A percentile compares a stretch with the other conserved stretches of the same genome.
These are phyloP conservation scores for Dicaeum eximium DNA, from an alignment of 2,113 vertebrate genomes.

Conservation along the genomic window DNA sequence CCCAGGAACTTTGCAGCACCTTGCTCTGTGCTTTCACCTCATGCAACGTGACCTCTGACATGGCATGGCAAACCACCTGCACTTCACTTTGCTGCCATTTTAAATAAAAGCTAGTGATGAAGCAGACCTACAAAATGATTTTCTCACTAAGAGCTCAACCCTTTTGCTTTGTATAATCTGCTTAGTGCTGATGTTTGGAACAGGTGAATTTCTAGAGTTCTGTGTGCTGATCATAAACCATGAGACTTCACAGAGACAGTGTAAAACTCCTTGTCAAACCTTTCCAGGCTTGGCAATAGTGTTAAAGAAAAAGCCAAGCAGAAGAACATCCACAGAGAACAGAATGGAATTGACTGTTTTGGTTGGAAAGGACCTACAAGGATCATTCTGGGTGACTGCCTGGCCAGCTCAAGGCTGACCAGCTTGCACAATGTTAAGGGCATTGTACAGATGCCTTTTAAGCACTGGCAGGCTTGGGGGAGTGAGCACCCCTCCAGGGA, in stretches of 20 bases:
- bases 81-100: neutral
- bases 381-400: neutral
- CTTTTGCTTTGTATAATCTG: neutral
- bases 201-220: neutral
- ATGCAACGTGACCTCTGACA: neutral
- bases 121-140: neutral
- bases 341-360: neutral
- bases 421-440: neutral
- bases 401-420: neutral
- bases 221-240: neutral
- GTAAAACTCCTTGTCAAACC: neutral
- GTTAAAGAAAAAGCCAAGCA: neutral
- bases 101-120: neutral
- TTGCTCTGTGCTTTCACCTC: neutral
- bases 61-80: neutral
- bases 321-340: neutral
- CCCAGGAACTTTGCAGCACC: neutral
- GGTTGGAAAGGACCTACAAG: neutral
- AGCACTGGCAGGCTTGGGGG: neutral
- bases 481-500: rapidly evolving
- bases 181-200: neutral
- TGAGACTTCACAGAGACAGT: neutral
- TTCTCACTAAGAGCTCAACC: neutral
- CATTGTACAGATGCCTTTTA: neutral
- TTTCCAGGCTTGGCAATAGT: neutral